These are phyloP conservation scores for Melanotaenia maccullochi DNA, from an alignment of 2,797 vertebrate species.

Conservation along the genomic window DNA sequence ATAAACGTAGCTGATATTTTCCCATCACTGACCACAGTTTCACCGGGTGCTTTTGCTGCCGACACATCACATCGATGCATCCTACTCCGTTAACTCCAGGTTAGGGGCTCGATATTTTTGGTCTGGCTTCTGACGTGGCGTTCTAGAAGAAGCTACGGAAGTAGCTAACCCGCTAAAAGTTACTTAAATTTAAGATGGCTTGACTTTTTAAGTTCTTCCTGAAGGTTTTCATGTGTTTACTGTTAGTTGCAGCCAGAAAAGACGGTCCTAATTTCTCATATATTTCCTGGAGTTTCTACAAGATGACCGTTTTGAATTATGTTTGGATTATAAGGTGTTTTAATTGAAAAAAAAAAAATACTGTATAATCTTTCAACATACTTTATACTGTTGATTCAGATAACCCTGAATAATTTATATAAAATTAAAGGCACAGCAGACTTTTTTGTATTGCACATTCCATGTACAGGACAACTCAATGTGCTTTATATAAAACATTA, in stretches of 20 bases:
- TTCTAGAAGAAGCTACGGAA: constrained; percentile 69
- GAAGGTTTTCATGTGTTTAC: not conserved
- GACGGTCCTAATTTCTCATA: not conserved
- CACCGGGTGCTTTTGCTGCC: not conserved
- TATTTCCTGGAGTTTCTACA: not conserved
- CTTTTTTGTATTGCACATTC: too few species aligned
- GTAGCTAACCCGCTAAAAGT: constrained; percentile 34
- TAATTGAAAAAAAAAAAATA: not conserved
- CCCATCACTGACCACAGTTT: not conserved
- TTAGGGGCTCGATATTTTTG: constrained; percentile 56
- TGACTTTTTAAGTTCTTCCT: not conserved
- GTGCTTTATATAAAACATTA: too few species aligned
- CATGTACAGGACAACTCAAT: too few species aligned
- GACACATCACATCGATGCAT: not conserved
- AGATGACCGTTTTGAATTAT: not conserved
- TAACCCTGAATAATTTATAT: too few species aligned
- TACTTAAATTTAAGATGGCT: too few species aligned
- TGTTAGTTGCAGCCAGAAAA: not conserved
- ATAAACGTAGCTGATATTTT: not conserved
- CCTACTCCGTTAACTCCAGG: constrained; percentile 8
- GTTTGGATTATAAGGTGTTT: not conserved
- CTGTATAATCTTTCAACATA: too few species aligned
- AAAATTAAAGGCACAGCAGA: too few species aligned
- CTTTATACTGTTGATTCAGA: too few species aligned
- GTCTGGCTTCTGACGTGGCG: constrained; percentile 82